A percentile compares a stretch with the other conserved stretches of the same genome.
phyloP scores from a whole-genome alignment of 2,113 vertebrate species.

The Myxocyprinus asiaticus region DNA sequence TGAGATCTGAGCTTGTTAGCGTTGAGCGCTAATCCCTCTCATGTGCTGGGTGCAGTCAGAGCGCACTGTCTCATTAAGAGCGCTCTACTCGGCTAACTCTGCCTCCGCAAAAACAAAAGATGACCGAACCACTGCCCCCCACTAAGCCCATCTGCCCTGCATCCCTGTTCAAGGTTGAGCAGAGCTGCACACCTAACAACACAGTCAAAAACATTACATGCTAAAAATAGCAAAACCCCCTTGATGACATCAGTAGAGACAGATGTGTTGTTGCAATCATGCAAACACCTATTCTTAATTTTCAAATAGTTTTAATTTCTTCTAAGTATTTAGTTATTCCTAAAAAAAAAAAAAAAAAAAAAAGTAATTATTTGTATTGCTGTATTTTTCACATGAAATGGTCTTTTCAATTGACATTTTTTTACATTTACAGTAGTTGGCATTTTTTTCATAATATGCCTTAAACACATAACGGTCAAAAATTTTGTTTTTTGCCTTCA shows the following conservation, averaged over 20 bases:
- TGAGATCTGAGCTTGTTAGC: conserved; percentile 76
- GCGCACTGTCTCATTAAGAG: conserved; percentile 73
- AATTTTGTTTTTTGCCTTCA: no score
- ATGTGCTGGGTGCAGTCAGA: conserved; percentile 74
- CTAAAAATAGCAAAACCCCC: neutral
- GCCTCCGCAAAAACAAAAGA: conserved; percentile 56
- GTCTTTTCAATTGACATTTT: no score
- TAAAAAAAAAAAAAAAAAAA: no score
- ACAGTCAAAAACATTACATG: conserved; percentile 20
- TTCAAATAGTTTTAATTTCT: no score
- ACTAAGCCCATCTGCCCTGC: conserved; percentile 57
- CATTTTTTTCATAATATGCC: no score
- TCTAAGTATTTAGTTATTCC: no score
- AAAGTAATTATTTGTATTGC: no score
- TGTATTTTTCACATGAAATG: no score
- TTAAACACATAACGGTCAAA: no score
- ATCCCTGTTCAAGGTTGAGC: conserved; percentile 30
- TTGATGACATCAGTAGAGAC: neutral
- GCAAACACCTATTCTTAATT: no score
- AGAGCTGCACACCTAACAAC: conserved; percentile 35
- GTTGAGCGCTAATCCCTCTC: conserved; percentile 76
- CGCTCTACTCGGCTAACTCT: conserved; percentile 62
- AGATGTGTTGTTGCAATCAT: neutral
- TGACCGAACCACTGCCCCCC: conserved; percentile 52
- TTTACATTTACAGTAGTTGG: no score